Percentiles rank a stretch among this genome's conserved stretches.
Evolutionary conservation across 2,888 invertebrate genomes (phyloP).

Genomic region (Perithous albicinctus): DNA sequence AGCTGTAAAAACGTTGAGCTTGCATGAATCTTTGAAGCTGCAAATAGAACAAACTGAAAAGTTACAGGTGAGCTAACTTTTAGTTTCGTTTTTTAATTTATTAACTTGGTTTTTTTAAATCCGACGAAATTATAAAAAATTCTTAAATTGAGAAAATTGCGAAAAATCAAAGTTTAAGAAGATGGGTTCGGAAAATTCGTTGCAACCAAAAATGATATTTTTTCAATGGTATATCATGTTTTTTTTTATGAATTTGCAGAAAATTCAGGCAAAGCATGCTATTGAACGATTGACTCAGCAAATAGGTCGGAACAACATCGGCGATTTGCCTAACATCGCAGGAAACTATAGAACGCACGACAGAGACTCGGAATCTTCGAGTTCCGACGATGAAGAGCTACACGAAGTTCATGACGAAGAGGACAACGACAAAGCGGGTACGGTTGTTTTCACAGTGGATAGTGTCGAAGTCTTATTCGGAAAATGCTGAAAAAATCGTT

Average conservation of each 20-base stretch:
- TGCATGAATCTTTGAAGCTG: slow-evolving; percentile 87
- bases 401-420: slow-evolving; percentile 86
- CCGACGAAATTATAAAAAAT: too few relatives aligned
- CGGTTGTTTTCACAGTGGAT: slow-evolving; percentile 85
- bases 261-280: slow-evolving; percentile 87
- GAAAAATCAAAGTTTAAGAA: too few relatives aligned
- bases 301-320: slow-evolving; percentile 83
- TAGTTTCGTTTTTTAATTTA: background rate
- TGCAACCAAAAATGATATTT: too few relatives aligned
- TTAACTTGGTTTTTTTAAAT: too few relatives aligned
- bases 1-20: slow-evolving; percentile 85
- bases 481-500: background rate
- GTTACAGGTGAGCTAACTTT: slow-evolving; percentile 76
- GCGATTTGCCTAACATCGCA: slow-evolving; percentile 80
- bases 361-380: slow-evolving; percentile 77
- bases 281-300: slow-evolving; percentile 86
- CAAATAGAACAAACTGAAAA: slow-evolving; percentile 85
- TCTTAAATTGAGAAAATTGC: too few relatives aligned
- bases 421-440: slow-evolving; percentile 86
- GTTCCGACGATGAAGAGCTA: slow-evolving; percentile 85
- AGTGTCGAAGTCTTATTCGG: slow-evolving; percentile 70
- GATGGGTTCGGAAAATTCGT: too few relatives aligned
- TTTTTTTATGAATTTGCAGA: slow-evolving; percentile 73
- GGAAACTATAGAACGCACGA: slow-evolving; percentile 84
- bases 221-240: too few relatives aligned